Conservation (phyloP, 2,888 invertebrate species). For the Stomorhina lunata region DNA sequence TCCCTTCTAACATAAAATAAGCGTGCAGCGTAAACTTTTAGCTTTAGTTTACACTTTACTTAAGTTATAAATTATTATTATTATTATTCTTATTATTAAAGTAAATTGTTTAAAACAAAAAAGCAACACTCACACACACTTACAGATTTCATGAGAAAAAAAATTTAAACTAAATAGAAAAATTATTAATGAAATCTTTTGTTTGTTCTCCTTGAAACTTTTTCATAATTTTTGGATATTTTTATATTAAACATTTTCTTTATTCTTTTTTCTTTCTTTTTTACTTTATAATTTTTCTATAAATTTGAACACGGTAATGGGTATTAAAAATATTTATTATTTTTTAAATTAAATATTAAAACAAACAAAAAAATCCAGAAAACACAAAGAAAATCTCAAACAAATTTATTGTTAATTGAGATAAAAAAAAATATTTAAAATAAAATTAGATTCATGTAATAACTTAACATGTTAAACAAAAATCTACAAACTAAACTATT, state of each 20-base stretch:
- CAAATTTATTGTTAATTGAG: conserved; percentile 19
- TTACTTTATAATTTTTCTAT: conserved; percentile 13
- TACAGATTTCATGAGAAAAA: conserved; percentile 24
- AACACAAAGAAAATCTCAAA: conserved; percentile 20
- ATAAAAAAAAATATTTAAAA: conserved; percentile 60
- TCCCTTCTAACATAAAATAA: conserved; percentile 84
- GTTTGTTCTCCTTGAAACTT: background rate
- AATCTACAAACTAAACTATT: conserved; percentile 37
- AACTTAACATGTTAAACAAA: conserved; percentile 56
- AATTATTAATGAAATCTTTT: conserved; percentile 23
- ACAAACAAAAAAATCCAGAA: conserved; percentile 60
- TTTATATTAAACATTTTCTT: conserved; percentile 3
- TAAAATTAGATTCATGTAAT: conserved; percentile 31
- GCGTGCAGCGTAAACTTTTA: conserved; percentile 81
- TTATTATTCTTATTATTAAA: too few relatives aligned
- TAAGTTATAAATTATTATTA: conserved; percentile 81
- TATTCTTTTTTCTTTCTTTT: background rate
- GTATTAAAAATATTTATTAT: conserved; percentile 44
- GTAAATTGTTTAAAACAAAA: conserved; percentile 47
- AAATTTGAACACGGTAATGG: conserved; percentile 44
- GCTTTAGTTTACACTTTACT: conserved; percentile 83
- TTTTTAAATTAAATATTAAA: conserved; percentile 33
- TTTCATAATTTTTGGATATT: background rate
- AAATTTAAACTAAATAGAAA: conserved; percentile 13
- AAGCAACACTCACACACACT: conserved; percentile 12